Evolutionary conservation across 2,113 vertebrate species (phyloP).

Genomic region (Ageneiosus marmoratus): DNA sequence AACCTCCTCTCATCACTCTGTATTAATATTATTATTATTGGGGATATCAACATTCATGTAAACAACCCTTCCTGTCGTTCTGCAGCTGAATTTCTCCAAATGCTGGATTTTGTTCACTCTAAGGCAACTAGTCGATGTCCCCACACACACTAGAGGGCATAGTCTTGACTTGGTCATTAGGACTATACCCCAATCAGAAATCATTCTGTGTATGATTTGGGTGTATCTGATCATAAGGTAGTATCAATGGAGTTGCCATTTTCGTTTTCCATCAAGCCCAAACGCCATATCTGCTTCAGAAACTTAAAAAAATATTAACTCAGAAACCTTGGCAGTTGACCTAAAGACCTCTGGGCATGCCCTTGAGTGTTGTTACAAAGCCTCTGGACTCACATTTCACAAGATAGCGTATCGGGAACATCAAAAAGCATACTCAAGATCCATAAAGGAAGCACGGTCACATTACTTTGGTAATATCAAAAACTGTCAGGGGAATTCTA

Average conservation of each 20-base stretch:
- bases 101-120: constrained; percentile 23
- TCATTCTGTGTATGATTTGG: background rate
- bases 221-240: background rate
- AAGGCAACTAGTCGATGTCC: constrained; percentile 23
- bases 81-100: constrained; percentile 24
- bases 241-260: background rate
- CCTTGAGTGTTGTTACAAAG: background rate
- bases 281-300: too few species aligned
- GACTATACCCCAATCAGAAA: background rate
- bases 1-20: constrained; percentile 16
- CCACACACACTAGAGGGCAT: constrained; percentile 28
- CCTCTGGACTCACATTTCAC: constrained; percentile 9
- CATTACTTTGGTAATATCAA: background rate
- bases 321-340: too few species aligned
- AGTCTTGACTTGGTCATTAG: constrained; percentile 2
- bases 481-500: constrained; percentile 10
- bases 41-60: constrained; percentile 37
- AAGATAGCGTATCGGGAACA: constrained; percentile 3
- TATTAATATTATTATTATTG: constrained; percentile 18
- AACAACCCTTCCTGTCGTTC: constrained; percentile 12
- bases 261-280: too few species aligned
- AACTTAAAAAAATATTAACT: too few species aligned
- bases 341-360: background rate
- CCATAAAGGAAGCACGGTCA: background rate
- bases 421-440: background rate